These are phyloP conservation scores for Thunnus albacares DNA, from an alignment of 2,797 vertebrate species.

Conservation along the genomic window DNA sequence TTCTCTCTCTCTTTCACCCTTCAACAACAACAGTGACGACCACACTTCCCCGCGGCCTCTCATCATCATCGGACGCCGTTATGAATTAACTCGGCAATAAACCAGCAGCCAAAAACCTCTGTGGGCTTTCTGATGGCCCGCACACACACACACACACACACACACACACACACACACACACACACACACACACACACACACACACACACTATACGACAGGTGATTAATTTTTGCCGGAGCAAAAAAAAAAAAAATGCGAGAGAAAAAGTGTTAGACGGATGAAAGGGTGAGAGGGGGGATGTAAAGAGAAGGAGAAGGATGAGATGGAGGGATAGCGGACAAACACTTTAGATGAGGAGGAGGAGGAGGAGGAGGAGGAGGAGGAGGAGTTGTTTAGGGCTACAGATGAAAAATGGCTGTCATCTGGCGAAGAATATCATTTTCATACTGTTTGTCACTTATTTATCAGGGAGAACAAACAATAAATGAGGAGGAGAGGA, in stretches of 20 bases:
- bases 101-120: slow-evolving; percentile 83
- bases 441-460: slow-evolving; percentile 74
- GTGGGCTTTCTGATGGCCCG: slow-evolving; percentile 77
- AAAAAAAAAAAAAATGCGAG: slow-evolving; percentile 46
- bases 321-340: slow-evolving; percentile 68
- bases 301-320: slow-evolving; percentile 35
- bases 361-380: slow-evolving; percentile 19
- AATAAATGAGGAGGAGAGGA: slow-evolving; percentile 17
- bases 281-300: slow-evolving; percentile 37
- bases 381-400: slow-evolving; percentile 61
- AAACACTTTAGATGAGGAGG: slow-evolving; percentile 41
- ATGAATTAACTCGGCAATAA: slow-evolving; percentile 88
- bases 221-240: slow-evolving; percentile 81
- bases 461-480: slow-evolving; percentile 62
- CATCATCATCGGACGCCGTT: slow-evolving; percentile 86
- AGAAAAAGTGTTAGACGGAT: slow-evolving; percentile 72
- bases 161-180: slow-evolving; percentile 69
- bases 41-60: slow-evolving; percentile 72
- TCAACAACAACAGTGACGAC: slow-evolving; percentile 70
- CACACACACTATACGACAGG: slow-evolving; percentile 66
- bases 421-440: slow-evolving; percentile 75
- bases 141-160: slow-evolving; percentile 68
- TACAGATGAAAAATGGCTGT: slow-evolving; percentile 78
- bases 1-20: slow-evolving; percentile 52
- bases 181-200: slow-evolving; percentile 68